Evolutionary conservation across 2,113 vertebrate genomes (phyloP), one percentile per base, ranked within the genome.

Genomic region (Glaucidium brasilianum): DNA sequence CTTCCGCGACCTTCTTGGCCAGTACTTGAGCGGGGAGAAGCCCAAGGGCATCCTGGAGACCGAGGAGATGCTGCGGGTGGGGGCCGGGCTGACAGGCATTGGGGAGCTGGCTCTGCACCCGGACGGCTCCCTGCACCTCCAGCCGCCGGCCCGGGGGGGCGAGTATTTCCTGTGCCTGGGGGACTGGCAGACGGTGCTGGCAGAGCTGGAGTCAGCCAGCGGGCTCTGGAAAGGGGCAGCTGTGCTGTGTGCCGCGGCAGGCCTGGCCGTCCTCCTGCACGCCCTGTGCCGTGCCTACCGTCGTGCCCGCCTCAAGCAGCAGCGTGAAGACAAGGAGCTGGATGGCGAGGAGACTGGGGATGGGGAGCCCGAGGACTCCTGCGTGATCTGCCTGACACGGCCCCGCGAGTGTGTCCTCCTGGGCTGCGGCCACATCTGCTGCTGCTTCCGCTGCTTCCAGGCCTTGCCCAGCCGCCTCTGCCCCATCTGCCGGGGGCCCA

Each of bases 41-140:
- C 98, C 98, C 59, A 99, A 99, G 91, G 99, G 99, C 56, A 98
- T 99, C 82, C 95, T 99, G 86, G 99, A 99, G 98, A 99, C 98
- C 0, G 99, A 99, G 93, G 98, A 99, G 96, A 98, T 99, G 97
- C 98, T 99, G 66, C 98, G 98, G 25, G 98, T 99, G 17, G 99
- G 99, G 8, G 96, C 98, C 3, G 98, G 98, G 58, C 93, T 99
- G 53, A 99, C 98, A 0, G 98, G 98, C 22, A 97, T 99, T 0
- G 99, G 99, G 1, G 98, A 99, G 94, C 94, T 99, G 58, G 97
- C 97, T 49, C 82, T 99, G 77, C 98, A 98, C 67, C 92, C 97
- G 2, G 98, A 99, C 0, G 97, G 98, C 29, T 94, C 97, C 29
- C 92, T 99, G 85, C 98, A 97, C 87, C 98, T 99, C 37, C 98